Conservation (phyloP, 2,797 vertebrate genomes). For the Xiphorhynchus erythropygius region DNA sequence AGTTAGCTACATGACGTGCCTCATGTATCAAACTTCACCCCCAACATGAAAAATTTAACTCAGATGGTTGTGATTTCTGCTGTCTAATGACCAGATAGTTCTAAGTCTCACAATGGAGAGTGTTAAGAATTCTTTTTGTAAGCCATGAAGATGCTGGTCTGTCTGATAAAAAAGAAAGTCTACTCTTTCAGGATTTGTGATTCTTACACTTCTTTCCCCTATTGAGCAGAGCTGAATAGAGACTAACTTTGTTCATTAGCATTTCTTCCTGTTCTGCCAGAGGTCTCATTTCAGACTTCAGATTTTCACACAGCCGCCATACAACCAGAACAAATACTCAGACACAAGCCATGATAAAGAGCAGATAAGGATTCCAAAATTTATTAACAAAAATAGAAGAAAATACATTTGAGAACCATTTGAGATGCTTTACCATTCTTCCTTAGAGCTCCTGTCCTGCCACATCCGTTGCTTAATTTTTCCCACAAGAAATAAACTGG, state of each 20-base stretch:
- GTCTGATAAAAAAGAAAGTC: background rate
- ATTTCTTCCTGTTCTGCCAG: background rate
- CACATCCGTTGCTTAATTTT: conserved; percentile 29
- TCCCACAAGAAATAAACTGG: conserved; percentile 11
- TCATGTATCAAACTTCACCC: background rate
- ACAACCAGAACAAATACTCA: background rate
- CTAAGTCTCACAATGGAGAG: background rate
- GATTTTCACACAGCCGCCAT: background rate
- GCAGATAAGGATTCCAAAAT: background rate
- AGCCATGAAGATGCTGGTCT: background rate
- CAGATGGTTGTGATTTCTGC: background rate
- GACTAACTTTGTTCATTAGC: background rate
- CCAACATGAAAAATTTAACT: background rate
- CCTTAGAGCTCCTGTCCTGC: background rate
- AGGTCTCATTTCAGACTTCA: background rate
- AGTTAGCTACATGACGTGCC: background rate
- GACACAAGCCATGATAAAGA: background rate
- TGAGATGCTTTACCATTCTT: background rate
- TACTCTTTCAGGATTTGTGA: background rate
- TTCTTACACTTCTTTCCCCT: background rate
- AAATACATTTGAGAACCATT: background rate
- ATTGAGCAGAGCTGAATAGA: background rate
- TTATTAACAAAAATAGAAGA: background rate
- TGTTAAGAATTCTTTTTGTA: background rate
- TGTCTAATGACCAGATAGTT: background rate